Conservation (phyloP, 2,888 invertebrate genomes). For the Saturnia japonica region DNA sequence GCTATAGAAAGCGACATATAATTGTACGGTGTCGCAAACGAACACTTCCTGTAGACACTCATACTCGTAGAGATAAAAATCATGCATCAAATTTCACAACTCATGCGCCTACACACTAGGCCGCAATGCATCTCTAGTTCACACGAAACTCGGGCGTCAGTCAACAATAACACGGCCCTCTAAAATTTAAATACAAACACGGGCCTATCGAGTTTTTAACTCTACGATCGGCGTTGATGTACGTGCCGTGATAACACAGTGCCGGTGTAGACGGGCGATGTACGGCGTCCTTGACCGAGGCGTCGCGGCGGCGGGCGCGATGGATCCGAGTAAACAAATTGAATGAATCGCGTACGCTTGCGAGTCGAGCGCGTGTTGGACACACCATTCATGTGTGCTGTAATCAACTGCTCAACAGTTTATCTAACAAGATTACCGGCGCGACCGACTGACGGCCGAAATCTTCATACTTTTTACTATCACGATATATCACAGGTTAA, state of each 20-base stretch:
- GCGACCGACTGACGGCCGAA: neutral
- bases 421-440: conserved; percentile 57
- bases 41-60: conserved; percentile 6
- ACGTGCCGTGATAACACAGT: neutral
- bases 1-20: neutral
- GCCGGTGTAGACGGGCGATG: conserved; percentile 58
- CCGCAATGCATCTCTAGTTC: conserved; percentile 24
- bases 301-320: conserved; percentile 58
- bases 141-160: conserved; percentile 45
- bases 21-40: conserved; percentile 8
- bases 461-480: neutral
- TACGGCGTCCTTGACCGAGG: conserved; percentile 71
- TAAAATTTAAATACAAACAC: conserved; percentile 24
- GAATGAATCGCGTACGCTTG: conserved; percentile 77
- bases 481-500: neutral
- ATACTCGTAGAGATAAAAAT: conserved; percentile 3
- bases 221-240: conserved; percentile 14
- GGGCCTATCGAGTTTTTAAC: conserved; percentile 18
- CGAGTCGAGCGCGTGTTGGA: conserved; percentile 58
- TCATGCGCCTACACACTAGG: conserved; percentile 23
- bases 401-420: conserved; percentile 68
- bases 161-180: conserved; percentile 46
- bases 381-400: conserved; percentile 74
- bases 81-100: conserved; percentile 17
- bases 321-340: conserved; percentile 73